phyloP scores from a whole-genome alignment of 1,140 invertebrate genomes.

The Lamellibrachia luymesi region DNA sequence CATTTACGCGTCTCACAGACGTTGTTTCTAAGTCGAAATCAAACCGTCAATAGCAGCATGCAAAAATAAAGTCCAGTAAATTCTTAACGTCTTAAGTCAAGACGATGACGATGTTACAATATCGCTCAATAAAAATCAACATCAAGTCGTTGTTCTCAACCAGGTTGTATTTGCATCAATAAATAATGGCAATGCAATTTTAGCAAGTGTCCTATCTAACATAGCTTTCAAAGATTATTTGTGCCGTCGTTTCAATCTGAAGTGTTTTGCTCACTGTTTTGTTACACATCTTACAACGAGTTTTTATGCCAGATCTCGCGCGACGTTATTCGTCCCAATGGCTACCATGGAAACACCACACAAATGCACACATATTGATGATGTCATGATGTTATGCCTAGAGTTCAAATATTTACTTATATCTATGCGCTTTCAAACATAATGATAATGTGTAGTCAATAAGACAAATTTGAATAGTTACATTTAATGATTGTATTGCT shows the following conservation, averaged over 20 bases:
- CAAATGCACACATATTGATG: constrained; percentile 12
- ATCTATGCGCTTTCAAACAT: constrained; percentile 6
- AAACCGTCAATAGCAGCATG: too few relatives aligned
- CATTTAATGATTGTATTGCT: not conserved
- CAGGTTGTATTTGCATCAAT: not conserved
- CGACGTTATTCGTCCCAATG: not conserved
- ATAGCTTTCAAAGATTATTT: not conserved
- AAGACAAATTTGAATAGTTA: not conserved
- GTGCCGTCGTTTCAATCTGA: not conserved
- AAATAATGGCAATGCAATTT: not conserved
- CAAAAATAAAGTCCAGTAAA: not conserved
- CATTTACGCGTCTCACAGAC: too few relatives aligned
- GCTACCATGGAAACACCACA: constrained; percentile 16
- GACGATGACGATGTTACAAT: constrained; percentile 21
- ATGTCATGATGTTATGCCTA: constrained; percentile 14
- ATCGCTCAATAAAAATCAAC: constrained; percentile 1
- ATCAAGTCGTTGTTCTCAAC: not conserved
- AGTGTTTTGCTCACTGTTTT: not conserved
- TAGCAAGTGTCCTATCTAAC: not conserved
- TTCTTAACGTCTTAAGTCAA: not conserved
- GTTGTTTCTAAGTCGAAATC: too few relatives aligned
- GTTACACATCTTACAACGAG: not conserved
- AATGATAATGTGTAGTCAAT: not conserved
- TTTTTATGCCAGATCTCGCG: not conserved
- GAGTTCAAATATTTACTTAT: constrained; percentile 7